phyloP scores from a whole-genome alignment of 1,140 invertebrate species.

The Macrotrachela quadricornifera region DNA sequence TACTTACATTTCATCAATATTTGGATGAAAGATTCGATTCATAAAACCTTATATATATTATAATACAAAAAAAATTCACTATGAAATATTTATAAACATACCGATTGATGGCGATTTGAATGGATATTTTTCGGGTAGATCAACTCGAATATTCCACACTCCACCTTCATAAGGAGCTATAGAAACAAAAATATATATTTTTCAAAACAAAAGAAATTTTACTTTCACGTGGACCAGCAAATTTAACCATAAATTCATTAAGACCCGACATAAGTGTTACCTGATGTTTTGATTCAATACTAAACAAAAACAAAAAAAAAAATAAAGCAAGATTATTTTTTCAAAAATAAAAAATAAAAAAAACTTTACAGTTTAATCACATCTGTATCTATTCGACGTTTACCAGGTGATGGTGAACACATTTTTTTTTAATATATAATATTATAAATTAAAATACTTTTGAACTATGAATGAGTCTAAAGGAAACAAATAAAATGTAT shows the following conservation, averaged over 20 bases:
- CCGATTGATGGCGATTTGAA: slow-evolving; percentile 97
- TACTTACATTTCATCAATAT: slow-evolving; percentile 81
- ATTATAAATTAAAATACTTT: no score
- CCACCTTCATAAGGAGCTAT: slow-evolving; percentile 96
- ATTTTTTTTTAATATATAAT: slow-evolving; percentile 34
- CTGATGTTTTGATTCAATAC: slow-evolving; percentile 43
- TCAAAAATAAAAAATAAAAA: no score
- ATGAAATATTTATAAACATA: slow-evolving; percentile 51
- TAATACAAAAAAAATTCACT: no score
- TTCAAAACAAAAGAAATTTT: slow-evolving; percentile 15
- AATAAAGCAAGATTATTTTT: no score
- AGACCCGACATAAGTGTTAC: slow-evolving; percentile 89
- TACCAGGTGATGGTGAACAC: slow-evolving; percentile 97
- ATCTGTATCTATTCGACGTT: slow-evolving; percentile 99
- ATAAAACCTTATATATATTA: slow-evolving; percentile 51
- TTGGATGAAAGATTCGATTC: slow-evolving; percentile 98
- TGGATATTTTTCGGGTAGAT: slow-evolving; percentile 93
- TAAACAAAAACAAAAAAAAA: no score
- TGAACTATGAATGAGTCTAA: no score
- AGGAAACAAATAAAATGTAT: no score
- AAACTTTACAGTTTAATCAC: slow-evolving; percentile 68
- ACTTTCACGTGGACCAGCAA: slow-evolving; percentile 65
- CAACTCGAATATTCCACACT: slow-evolving; percentile 93
- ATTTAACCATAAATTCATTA: slow-evolving; percentile 98
- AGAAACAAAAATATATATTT: slow-evolving; percentile 17